Percentiles rank a stretch among this genome's conserved stretches.
Conservation (phyloP, 2,113 vertebrate genomes). For the Otus sunia region DNA sequence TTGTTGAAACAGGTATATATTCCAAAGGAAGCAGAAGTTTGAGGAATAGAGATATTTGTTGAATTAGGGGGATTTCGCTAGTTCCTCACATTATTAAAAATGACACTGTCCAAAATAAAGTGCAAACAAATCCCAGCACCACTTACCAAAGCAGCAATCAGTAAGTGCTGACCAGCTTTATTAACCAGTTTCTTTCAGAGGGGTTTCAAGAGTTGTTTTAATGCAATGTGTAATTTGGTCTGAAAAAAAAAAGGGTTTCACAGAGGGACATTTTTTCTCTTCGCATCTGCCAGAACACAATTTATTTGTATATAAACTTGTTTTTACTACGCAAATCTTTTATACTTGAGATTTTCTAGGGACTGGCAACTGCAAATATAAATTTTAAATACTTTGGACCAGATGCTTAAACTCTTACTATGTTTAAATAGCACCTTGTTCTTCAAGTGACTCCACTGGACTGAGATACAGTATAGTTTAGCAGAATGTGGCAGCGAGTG, state of each 20-base stretch:
- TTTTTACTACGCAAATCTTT: neutral
- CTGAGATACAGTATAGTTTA: neutral
- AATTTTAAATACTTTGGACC: neutral
- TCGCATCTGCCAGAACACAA: neutral
- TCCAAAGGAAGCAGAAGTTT: constrained; percentile 10
- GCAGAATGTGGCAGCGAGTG: neutral
- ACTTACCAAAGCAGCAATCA: neutral
- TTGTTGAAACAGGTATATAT: constrained; percentile 2
- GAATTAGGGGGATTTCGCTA: neutral
- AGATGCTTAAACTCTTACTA: neutral
- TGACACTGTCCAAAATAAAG: neutral
- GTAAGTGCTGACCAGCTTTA: neutral
- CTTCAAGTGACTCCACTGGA: neutral
- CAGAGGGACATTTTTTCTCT: neutral
- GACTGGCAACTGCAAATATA: neutral
- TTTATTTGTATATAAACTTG: neutral
- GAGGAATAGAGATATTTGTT: neutral
- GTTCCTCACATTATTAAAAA: neutral
- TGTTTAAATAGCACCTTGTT: neutral
- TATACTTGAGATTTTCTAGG: neutral
- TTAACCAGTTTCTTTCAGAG: neutral
- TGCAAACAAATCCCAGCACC: neutral
- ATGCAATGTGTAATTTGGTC: neutral
- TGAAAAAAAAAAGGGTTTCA: neutral
- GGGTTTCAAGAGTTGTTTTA: neutral